Conservation (phyloP, 2,113 vertebrate genomes). For the Zosterops hypoxanthus region DNA sequence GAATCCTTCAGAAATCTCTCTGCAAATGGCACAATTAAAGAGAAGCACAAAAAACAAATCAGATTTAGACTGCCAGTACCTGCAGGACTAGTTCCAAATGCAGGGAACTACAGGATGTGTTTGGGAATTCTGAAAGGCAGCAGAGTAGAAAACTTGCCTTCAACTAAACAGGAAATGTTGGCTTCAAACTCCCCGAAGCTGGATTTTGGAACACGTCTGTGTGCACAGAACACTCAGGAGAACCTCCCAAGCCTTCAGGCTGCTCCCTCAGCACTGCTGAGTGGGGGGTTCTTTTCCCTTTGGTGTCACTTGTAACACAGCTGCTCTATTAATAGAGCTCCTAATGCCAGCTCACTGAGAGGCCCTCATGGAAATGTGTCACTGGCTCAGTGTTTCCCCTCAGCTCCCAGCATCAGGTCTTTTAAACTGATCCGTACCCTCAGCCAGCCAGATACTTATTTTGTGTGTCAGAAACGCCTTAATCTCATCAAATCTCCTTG, state of each 20-base stretch:
- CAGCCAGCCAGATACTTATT: background rate
- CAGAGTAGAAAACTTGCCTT: background rate
- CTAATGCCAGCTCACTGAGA: background rate
- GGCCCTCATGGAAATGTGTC: background rate
- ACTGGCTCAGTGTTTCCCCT: background rate
- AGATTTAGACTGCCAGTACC: conserved; percentile 1
- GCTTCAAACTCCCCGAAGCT: background rate
- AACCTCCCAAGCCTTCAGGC: background rate
- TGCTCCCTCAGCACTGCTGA: background rate
- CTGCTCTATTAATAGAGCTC: background rate
- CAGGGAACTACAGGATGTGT: background rate
- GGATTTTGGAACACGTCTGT: background rate
- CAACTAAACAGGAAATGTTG: background rate
- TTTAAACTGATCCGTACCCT: background rate
- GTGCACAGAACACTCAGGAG: background rate
- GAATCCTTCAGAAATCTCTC: background rate
- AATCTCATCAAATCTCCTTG: conserved; percentile 52
- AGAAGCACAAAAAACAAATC: background rate
- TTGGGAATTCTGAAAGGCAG: background rate
- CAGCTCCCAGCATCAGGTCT: background rate
- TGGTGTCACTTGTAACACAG: background rate
- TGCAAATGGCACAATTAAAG: background rate
- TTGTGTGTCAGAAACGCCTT: conserved; percentile 39
- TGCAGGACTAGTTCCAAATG: background rate
- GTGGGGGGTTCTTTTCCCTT: background rate